A percentile compares a stretch with the other conserved stretches of the same genome.
These are phyloP conservation scores for Drosophila micromelanica DNA, from an alignment of 1,140 invertebrate genomes.

Conservation along the genomic window DNA sequence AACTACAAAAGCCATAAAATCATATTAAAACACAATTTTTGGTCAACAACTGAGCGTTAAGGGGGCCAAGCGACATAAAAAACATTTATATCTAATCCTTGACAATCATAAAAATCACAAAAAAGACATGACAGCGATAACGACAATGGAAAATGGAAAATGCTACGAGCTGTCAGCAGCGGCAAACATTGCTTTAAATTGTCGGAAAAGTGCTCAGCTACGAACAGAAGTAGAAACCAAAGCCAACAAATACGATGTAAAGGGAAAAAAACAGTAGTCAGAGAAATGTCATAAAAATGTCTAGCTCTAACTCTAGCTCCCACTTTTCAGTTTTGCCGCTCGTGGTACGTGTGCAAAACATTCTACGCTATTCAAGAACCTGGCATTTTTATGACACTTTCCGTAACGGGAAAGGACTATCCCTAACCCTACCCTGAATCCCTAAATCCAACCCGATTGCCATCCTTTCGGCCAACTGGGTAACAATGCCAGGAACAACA, in stretches of 20 bases:
- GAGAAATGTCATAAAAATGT: conserved; percentile 78
- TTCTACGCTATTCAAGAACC: conserved; percentile 44
- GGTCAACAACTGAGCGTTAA: conserved; percentile 24
- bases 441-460: conserved; percentile 20
- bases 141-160: conserved; percentile 53
- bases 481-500: conserved; percentile 40
- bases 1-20: conserved; percentile 71
- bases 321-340: conserved; percentile 21
- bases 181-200: conserved; percentile 75
- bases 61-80: conserved; percentile 59
- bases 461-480: conserved; percentile 35
- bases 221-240: conserved; percentile 18
- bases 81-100: conserved; percentile 84
- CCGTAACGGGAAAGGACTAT: conserved; percentile 47
- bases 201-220: conserved; percentile 69
- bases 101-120: conserved; percentile 83
- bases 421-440: conserved; percentile 2
- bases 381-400: conserved; percentile 76
- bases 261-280: conserved; percentile 76
- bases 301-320: conserved; percentile 21
- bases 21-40: conserved; percentile 83
- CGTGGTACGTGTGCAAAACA: conserved; percentile 68
- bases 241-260: too few species aligned
- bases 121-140: conserved; percentile 67
- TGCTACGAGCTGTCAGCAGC: conserved; percentile 64